These are phyloP conservation scores for Amniataba percoides DNA, from an alignment of 2,797 vertebrate species.

Conservation along the genomic window DNA sequence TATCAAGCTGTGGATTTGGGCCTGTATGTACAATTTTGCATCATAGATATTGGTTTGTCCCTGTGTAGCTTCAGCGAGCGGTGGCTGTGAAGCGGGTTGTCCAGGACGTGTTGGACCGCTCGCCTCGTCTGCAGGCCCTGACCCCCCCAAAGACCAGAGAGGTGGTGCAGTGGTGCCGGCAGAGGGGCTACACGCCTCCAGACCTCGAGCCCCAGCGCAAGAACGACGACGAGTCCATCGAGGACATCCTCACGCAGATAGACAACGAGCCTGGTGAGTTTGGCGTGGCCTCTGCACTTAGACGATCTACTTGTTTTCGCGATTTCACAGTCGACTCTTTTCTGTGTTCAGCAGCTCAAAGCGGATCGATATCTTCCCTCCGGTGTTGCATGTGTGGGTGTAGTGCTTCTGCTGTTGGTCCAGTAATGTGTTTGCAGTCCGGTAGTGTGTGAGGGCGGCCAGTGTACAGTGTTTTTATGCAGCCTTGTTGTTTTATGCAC, in stretches of 20 bases:
- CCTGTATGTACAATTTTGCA: constrained; percentile 14
- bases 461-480: constrained; percentile 31
- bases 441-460: constrained; percentile 35
- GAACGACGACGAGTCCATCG: constrained; percentile 92
- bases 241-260: constrained; percentile 96
- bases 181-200: constrained; percentile 92
- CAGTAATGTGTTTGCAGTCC: constrained; percentile 40
- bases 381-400: constrained; percentile 56
- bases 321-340: constrained; percentile 14
- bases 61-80: constrained; percentile 93
- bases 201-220: constrained; percentile 88
- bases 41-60: constrained; percentile 6
- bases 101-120: constrained; percentile 93
- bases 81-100: constrained; percentile 93
- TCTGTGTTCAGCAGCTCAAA: constrained; percentile 30
- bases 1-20: background rate
- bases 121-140: constrained; percentile 90
- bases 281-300: background rate
- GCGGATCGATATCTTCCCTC: constrained; percentile 54
- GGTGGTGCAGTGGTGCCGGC: constrained; percentile 96
- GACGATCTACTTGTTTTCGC: background rate
- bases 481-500: constrained; percentile 31
- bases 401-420: constrained; percentile 37
- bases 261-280: constrained; percentile 93
- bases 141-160: constrained; percentile 93